A percentile compares a stretch with the other conserved stretches of the same genome.
Evolutionary conservation across 2,113 vertebrate species (phyloP).

Genomic region (Conger conger): DNA sequence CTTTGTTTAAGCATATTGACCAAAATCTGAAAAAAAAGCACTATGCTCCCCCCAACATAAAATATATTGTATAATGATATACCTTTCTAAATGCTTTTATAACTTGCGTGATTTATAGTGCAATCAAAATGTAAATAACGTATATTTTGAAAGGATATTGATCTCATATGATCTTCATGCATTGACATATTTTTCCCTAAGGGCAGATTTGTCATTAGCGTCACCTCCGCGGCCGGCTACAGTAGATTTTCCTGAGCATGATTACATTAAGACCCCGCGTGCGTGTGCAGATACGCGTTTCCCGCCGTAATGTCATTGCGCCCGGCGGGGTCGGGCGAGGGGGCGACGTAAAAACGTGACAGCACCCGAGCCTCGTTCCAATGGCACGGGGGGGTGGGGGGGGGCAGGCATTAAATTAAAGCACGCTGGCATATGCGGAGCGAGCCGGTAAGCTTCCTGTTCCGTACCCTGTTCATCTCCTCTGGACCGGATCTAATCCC

Average conservation of each 20-base stretch:
- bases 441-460: background rate
- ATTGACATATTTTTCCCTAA: background rate
- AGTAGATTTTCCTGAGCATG: background rate
- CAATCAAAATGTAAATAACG: background rate
- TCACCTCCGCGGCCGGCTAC: background rate
- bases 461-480: background rate
- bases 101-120: background rate
- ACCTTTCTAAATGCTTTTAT: background rate
- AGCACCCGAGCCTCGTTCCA: background rate
- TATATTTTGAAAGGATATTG: background rate
- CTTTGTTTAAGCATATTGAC: background rate
- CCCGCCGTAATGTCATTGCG: background rate
- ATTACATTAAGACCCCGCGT: background rate
- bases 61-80: background rate
- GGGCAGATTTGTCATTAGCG: background rate
- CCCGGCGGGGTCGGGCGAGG: background rate
- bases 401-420: background rate
- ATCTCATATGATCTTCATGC: background rate
- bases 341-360: background rate
- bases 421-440: background rate
- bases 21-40: background rate
- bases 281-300: background rate
- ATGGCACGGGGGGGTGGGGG: background rate
- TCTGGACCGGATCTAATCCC: conserved; percentile 1
- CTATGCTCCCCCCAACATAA: background rate